Evolutionary conservation across 2,888 invertebrate species (phyloP), one percentile per base, ranked within the genome.

Genomic region (Furcula furcula): DNA sequence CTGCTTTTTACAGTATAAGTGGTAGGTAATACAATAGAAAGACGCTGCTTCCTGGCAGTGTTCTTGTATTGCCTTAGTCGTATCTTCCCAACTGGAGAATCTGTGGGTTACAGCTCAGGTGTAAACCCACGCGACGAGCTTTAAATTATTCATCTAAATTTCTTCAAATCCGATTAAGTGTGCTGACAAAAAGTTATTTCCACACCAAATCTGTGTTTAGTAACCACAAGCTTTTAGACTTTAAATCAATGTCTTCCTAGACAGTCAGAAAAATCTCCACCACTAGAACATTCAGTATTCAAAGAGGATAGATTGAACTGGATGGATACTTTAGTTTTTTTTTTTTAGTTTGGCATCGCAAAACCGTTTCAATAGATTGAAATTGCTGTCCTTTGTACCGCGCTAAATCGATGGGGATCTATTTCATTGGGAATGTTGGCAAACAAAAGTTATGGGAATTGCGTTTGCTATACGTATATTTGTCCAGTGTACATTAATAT

Each of bases 281-380:
- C 26, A 18, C 15, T 11, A 10, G 18, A 3, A 18, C 22, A 20
- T 30, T 41, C 28, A 34, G 27, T 36, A 28, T 28, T 28, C 28
- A 28, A 28, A 18, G 26, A 7, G 18, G 28, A 28, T 16, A 28
- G 28, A 28, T 28, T 28, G 28, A 18, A 28, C 15, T 28, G 28
- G 28, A 10, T 25, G 3, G 3, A 7, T 4, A 7, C 13, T 23
- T 11, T 23, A 7, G 12, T 25, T 10, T 7, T 6, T 27, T 9
- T 18, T 25, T 28, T 28, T 28, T 11, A 11, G 28, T 18, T 18
- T 18, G 18, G 18, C 16, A 15, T 27, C 7, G 27, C n/a, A 27
- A 28, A 14, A 11, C 18, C 18, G 28, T 28, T 18, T 28, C 28
- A 11, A 28, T 28, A 5, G 10, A 6, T 9, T 11, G 18, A 18